A percentile compares a stretch with the other conserved stretches of the same genome.
Conservation (phyloP, 2,797 vertebrate genomes). For the Mus spretus region DNA sequence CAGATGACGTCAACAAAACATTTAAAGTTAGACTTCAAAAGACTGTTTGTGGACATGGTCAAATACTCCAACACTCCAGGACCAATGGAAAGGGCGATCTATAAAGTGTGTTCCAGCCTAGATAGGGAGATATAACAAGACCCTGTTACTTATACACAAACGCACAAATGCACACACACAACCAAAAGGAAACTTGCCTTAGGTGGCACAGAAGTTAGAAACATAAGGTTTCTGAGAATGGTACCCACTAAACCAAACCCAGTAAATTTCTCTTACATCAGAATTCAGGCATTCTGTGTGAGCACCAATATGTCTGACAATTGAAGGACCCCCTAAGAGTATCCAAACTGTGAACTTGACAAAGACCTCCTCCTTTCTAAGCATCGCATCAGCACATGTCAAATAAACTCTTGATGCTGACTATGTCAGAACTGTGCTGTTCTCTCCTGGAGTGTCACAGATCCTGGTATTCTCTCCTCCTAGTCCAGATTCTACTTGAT, state of each 20-base stretch:
- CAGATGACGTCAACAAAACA: constrained; percentile 45
- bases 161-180: background rate
- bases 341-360: background rate
- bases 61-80: background rate
- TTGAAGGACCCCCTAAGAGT: background rate
- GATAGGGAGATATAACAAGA: background rate
- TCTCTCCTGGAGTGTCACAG: background rate
- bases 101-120: background rate
- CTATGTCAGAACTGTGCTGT: background rate
- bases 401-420: background rate
- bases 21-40: background rate
- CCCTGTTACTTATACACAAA: background rate
- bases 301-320: background rate
- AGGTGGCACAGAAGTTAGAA: constrained; percentile 63
- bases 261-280: background rate
- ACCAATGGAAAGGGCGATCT: no score
- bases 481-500: constrained; percentile 52
- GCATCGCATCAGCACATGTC: background rate
- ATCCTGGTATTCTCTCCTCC: background rate
- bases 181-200: background rate
- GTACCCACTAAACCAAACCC: constrained; percentile 38
- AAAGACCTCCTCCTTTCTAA: background rate
- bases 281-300: background rate
- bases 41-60: background rate
- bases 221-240: background rate